Evolutionary conservation across 2,797 vertebrate genomes (phyloP).

Genomic region (Phoeniculus purpureus): DNA sequence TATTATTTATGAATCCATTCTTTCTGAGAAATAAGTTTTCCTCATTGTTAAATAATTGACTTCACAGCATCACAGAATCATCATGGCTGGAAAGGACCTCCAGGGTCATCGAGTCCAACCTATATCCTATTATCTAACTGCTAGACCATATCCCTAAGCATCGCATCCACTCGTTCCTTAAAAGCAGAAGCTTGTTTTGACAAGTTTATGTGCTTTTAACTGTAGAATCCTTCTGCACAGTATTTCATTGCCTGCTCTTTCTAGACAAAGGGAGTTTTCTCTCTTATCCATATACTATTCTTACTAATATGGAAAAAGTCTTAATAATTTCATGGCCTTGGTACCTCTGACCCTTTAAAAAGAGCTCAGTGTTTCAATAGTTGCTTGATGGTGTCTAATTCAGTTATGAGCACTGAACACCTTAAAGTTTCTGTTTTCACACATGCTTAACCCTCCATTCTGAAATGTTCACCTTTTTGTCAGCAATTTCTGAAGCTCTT

Average conservation of each 20-base stretch:
- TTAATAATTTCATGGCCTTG: not conserved
- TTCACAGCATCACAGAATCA: too few species aligned
- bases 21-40: slow-evolving; percentile 1
- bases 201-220: not conserved
- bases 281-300: not conserved
- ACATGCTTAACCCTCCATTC: not conserved
- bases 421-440: not conserved
- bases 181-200: slow-evolving; percentile 1
- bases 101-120: too few species aligned
- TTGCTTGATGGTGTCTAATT: not conserved
- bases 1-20: not conserved
- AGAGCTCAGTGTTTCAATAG: not conserved
- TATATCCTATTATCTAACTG: too few species aligned
- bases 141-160: too few species aligned
- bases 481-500: not conserved
- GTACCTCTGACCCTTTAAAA: not conserved
- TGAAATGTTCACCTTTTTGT: not conserved
- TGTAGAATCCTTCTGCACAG: not conserved
- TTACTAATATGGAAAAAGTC: not conserved
- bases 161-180: too few species aligned
- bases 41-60: not conserved
- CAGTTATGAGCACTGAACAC: not conserved
- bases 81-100: too few species aligned
- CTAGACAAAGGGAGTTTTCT: not conserved
- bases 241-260: not conserved